Conservation (phyloP, 2,888 invertebrate species). For the Petrophora chlorosata region DNA sequence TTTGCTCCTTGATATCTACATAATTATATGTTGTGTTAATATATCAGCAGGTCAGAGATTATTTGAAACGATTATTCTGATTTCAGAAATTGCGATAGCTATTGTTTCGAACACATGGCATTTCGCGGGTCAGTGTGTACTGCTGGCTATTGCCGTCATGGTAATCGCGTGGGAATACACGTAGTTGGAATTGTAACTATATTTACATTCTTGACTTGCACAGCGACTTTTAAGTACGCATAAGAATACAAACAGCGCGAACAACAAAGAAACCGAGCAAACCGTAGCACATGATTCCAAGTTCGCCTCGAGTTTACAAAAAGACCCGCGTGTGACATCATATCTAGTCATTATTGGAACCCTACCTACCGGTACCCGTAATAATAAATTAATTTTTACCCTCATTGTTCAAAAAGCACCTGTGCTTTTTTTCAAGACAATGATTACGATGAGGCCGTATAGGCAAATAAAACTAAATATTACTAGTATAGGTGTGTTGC, state of each 20-base stretch:
- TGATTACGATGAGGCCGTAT: no score
- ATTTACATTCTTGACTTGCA: conserved; percentile 58
- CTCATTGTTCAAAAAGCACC: conserved; percentile 8
- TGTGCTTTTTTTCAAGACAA: no score
- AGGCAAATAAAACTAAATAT: no score
- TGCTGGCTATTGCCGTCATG: conserved; percentile 44
- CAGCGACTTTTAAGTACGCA: conserved; percentile 45
- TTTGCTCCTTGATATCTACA: conserved; percentile 3
- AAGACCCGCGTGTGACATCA: conserved; percentile 28
- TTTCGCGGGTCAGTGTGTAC: conserved; percentile 11
- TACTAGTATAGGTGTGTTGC: no score
- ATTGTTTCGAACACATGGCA: conserved; percentile 1
- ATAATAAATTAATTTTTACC: conserved; percentile 24
- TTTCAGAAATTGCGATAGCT: conserved; percentile 1
- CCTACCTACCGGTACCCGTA: no score
- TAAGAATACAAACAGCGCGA: conserved; percentile 38
- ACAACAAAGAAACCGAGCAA: conserved; percentile 45
- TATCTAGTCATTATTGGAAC: conserved; percentile 2
- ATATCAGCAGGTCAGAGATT: no score
- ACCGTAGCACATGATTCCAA: conserved; percentile 12
- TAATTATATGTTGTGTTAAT: no score
- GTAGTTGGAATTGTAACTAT: conserved; percentile 61
- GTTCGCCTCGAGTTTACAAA: conserved; percentile 23
- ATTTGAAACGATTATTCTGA: not conserved
- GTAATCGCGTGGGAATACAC: conserved; percentile 64